Evolutionary conservation across 2,113 vertebrate genomes (phyloP).

Genomic region (Hymenochirus boettgeri): DNA sequence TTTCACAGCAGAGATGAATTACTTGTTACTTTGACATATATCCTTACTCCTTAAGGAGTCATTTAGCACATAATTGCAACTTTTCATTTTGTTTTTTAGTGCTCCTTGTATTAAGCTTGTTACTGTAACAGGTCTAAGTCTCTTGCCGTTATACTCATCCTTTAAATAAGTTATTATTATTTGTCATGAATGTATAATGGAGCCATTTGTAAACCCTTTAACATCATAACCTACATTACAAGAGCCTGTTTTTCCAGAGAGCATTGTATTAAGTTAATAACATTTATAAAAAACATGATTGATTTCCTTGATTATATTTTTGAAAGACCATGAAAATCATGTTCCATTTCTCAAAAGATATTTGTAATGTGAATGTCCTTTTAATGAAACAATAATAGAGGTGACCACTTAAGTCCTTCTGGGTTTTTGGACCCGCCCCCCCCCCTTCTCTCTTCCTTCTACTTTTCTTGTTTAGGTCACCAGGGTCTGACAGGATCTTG

Average conservation of each 20-base stretch:
- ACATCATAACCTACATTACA: slow-evolving; percentile 13
- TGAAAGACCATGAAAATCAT: background rate
- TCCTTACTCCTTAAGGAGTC: slow-evolving; percentile 1
- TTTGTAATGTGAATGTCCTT: background rate
- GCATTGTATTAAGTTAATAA: slow-evolving; percentile 22
- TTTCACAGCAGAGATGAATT: no score
- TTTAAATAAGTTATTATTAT: slow-evolving; percentile 25
- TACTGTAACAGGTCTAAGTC: background rate
- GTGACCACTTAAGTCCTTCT: no score
- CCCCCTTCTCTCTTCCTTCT: no score
- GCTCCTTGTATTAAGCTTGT: slow-evolving; percentile 14
- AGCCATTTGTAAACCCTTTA: background rate
- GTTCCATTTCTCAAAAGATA: background rate
- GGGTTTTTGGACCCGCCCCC: no score
- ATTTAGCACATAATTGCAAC: slow-evolving; percentile 27
- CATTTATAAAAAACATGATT: slow-evolving; percentile 8
- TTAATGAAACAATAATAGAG: background rate
- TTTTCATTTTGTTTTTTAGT: background rate
- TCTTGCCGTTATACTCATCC: slow-evolving; percentile 8
- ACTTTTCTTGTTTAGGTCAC: no score
- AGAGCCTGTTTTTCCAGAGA: slow-evolving; percentile 3
- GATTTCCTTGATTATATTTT: slow-evolving; percentile 14
- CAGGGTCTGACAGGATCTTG: no score
- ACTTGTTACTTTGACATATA: no score
- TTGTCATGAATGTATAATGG: slow-evolving; percentile 3